Evolutionary conservation across 2,888 invertebrate genomes (phyloP).

Genomic region (Himalopsyche japonica): DNA sequence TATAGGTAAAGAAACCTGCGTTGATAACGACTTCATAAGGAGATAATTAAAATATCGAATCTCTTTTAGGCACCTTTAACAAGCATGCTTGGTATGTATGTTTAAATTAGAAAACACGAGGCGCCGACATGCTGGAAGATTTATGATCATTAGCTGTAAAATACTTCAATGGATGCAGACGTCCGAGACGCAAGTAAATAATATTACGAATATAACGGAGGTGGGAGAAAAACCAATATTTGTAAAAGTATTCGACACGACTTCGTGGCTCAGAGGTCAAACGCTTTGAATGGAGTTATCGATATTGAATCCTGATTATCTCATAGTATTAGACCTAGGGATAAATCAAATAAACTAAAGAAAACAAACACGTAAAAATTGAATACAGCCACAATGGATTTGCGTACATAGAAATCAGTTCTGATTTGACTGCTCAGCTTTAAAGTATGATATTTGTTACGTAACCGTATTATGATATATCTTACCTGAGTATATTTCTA

Average conservation of each 20-base stretch:
- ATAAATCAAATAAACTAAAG: too few relatives aligned
- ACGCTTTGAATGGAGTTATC: neutral
- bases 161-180: slow-evolving; percentile 7
- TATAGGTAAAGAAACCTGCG: neutral
- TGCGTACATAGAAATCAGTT: too few relatives aligned
- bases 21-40: slow-evolving; percentile 2
- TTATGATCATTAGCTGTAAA: slow-evolving; percentile 34
- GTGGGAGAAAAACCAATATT: slow-evolving; percentile 1
- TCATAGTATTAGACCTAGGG: too few relatives aligned
- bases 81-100: slow-evolving; percentile 1
- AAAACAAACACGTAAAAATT: too few relatives aligned
- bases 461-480: too few relatives aligned
- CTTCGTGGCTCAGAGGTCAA: neutral
- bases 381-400: too few relatives aligned
- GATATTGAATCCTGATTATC: neutral
- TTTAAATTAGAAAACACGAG: slow-evolving; percentile 33
- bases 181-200: neutral
- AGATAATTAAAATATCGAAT: slow-evolving; percentile 37
- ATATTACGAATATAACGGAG: neutral
- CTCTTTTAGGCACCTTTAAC: slow-evolving; percentile 16
- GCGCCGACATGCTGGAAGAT: slow-evolving; percentile 32
- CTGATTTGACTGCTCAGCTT: too few relatives aligned
- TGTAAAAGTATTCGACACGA: neutral
- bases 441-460: too few relatives aligned
- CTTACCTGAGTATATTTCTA: too few relatives aligned